Conservation (phyloP, 2,888 invertebrate genomes). For the Pelosia muscerda region DNA sequence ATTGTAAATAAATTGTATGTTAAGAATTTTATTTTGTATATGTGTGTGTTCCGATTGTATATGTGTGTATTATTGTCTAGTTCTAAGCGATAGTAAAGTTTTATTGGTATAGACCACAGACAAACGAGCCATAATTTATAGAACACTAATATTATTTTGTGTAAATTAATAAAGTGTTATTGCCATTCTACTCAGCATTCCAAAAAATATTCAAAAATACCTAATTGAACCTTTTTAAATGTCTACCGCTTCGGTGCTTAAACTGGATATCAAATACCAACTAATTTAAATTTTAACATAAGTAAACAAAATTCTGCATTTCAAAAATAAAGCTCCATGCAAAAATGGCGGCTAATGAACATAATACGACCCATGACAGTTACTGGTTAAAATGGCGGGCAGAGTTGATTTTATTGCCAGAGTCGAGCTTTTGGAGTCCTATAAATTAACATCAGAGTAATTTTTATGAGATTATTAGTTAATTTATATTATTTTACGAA, state of each 20-base stretch:
- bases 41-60: slow-evolving; percentile 82
- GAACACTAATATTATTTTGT: slow-evolving; percentile 35
- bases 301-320: background rate
- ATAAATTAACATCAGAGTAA: slow-evolving; percentile 51
- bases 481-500: slow-evolving; percentile 66
- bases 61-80: slow-evolving; percentile 75
- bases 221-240: background rate
- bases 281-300: background rate
- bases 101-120: slow-evolving; percentile 48
- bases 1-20: slow-evolving; percentile 53
- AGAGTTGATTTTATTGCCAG: slow-evolving; percentile 29
- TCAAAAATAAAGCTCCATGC: slow-evolving; percentile 20
- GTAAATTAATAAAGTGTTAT: slow-evolving; percentile 29
- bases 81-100: slow-evolving; percentile 56
- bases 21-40: slow-evolving; percentile 75
- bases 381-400: slow-evolving; percentile 32
- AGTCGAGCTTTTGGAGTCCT: slow-evolving; percentile 29
- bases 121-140: slow-evolving; percentile 51
- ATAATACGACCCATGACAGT: slow-evolving; percentile 28
- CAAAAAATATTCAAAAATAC: background rate
- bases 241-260: background rate
- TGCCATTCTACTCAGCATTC: slow-evolving; percentile 28
- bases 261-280: background rate
- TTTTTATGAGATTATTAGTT: slow-evolving; percentile 76
- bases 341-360: slow-evolving; percentile 32